Evolutionary conservation across 92 coral and sea anemone genomes (phyloP).

Genomic region (Siderastrea siderea): DNA sequence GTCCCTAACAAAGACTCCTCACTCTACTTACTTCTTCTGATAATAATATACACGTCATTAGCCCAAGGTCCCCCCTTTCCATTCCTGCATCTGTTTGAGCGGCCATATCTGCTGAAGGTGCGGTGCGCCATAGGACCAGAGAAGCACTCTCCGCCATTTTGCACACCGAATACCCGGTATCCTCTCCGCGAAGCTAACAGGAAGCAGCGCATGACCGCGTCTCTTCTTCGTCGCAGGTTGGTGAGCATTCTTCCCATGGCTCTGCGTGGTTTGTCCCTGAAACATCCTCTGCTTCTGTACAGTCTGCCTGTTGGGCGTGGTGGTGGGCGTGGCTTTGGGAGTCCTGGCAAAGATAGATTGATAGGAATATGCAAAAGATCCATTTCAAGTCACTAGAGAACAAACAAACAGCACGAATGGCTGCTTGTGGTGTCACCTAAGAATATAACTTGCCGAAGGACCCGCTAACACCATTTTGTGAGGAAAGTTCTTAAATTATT

Average conservation of each 20-base stretch:
- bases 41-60: slow-evolving; percentile 58
- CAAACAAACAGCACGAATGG: too few relatives aligned
- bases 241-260: slow-evolving; percentile 47
- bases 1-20: background rate
- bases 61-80: slow-evolving; percentile 70
- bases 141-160: slow-evolving; percentile 55
- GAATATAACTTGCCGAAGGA: too few relatives aligned
- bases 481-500: too few relatives aligned
- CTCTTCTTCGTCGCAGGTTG: slow-evolving; percentile 41
- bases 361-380: background rate
- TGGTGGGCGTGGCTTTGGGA: slow-evolving; percentile 73
- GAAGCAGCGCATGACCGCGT: slow-evolving; percentile 60
- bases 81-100: slow-evolving; percentile 46
- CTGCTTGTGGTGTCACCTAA: too few relatives aligned
- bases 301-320: slow-evolving; percentile 65
- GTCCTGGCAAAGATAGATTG: slow-evolving; percentile 31
- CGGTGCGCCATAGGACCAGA: slow-evolving; percentile 52
- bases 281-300: slow-evolving; percentile 53
- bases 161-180: slow-evolving; percentile 51
- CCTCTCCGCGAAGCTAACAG: slow-evolving; percentile 36
- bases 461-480: too few relatives aligned
- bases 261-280: slow-evolving; percentile 42
- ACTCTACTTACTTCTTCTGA: slow-evolving; percentile 35
- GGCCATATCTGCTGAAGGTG: slow-evolving; percentile 43
- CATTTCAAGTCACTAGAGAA: background rate